Evolutionary conservation across 2,113 vertebrate species (phyloP).

Genomic region (Festucalex cinctus): DNA sequence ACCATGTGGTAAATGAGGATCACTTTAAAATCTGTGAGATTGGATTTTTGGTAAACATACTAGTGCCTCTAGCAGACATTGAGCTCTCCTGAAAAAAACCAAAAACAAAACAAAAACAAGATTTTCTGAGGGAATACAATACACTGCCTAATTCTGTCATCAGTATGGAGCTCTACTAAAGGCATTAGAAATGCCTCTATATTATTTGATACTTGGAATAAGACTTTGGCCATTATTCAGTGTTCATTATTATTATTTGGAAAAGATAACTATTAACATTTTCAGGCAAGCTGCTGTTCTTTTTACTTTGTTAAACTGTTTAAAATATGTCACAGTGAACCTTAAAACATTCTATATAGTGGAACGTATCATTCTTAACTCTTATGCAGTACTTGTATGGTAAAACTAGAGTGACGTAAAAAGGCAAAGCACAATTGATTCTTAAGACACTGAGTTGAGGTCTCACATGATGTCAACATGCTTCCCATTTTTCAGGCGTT

Average conservation of each 20-base stretch:
- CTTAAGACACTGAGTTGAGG: neutral
- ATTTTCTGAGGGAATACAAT: no score
- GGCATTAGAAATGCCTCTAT: no score
- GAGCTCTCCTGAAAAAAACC: neutral
- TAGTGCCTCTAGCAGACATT: constrained; percentile 45
- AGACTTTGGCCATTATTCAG: neutral
- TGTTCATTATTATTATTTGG: neutral
- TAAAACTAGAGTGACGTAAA: neutral
- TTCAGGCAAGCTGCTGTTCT: neutral
- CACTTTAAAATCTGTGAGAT: constrained; percentile 10
- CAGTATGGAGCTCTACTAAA: no score
- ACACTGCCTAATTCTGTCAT: no score
- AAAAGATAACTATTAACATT: neutral
- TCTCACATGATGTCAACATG: neutral
- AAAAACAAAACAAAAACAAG: no score
- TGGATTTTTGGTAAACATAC: constrained; percentile 26
- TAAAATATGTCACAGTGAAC: neutral
- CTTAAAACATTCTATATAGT: constrained; percentile 9
- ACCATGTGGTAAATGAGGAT: constrained; percentile 1
- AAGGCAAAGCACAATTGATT: neutral
- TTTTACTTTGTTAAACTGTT: neutral
- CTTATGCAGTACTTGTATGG: no score
- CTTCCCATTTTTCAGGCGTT: neutral
- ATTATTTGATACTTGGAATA: neutral
- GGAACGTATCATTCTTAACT: no score